These are phyloP conservation scores for Alectura lathami DNA, from an alignment of 2,113 vertebrate genomes.

Conservation along the genomic window DNA sequence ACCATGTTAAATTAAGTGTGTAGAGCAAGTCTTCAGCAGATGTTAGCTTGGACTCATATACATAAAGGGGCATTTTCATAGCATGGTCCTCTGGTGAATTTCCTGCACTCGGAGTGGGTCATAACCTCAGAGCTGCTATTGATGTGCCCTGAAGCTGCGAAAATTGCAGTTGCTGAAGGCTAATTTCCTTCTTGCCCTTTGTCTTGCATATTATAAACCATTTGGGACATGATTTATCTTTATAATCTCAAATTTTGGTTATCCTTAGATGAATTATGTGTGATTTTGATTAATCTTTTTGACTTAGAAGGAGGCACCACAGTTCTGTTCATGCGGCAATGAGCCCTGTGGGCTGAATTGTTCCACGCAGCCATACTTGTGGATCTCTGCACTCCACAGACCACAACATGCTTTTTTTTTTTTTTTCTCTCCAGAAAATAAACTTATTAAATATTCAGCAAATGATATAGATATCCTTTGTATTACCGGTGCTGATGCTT, in stretches of 20 bases:
- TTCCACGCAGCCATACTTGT: neutral
- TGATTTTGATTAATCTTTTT: neutral
- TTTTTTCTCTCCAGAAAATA: neutral
- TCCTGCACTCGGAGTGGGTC: neutral
- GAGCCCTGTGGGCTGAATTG: neutral
- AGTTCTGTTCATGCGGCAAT: neutral
- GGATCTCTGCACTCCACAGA: neutral
- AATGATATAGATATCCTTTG: neutral
- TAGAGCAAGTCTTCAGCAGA: neutral
- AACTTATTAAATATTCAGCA: neutral
- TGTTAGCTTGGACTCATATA: neutral
- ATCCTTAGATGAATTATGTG: neutral
- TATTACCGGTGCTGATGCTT: neutral
- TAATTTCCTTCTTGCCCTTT: neutral
- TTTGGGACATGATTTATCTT: neutral
- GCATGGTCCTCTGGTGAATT: neutral
- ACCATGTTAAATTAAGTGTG: neutral
- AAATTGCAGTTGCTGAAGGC: neutral
- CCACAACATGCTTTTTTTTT: neutral
- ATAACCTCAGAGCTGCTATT: neutral
- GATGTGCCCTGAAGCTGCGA: neutral
- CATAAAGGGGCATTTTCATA: neutral
- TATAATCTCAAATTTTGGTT: neutral
- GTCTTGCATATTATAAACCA: neutral
- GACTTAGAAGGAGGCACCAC: neutral